Percentiles rank a stretch among this genome's conserved stretches.
phyloP scores from a whole-genome alignment of 2,113 vertebrate species.

The Dryoscopus gambensis region DNA sequence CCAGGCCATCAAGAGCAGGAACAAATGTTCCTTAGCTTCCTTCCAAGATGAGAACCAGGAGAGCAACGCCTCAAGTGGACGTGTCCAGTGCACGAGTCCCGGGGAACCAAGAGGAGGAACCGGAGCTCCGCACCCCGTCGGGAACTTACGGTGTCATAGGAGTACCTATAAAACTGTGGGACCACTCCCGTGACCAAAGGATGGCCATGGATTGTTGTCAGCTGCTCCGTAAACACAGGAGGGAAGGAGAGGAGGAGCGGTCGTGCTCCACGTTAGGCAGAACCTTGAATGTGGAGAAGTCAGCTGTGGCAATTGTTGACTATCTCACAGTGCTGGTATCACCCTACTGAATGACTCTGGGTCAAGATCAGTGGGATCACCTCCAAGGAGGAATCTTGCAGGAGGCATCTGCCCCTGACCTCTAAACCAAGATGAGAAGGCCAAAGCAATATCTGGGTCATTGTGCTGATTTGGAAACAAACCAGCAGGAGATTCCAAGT shows the following conservation, averaged over 20 bases:
- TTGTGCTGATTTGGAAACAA: not conserved
- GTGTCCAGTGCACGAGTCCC: not conserved
- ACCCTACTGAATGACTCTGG: not conserved
- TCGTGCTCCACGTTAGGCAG: not conserved
- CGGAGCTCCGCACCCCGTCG: fast-evolving
- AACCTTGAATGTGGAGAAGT: not conserved
- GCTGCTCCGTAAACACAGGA: not conserved
- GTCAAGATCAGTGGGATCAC: not conserved
- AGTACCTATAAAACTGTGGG: not conserved
- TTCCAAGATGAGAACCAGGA: not conserved
- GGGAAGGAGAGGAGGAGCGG: no score
- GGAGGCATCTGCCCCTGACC: not conserved
- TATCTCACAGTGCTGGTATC: not conserved
- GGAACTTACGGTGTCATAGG: not conserved
- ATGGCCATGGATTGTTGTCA: not conserved
- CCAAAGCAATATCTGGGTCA: not conserved
- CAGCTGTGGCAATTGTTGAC: no score
- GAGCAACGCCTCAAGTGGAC: not conserved
- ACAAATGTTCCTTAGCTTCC: not conserved
- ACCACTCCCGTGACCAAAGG: not conserved
- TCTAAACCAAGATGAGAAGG: not conserved
- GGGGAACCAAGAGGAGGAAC: not conserved
- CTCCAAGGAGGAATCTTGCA: not conserved
- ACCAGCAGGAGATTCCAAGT: not conserved
- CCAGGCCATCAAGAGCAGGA: not conserved